Evolutionary conservation across 2,888 invertebrate species (phyloP).

Genomic region (Leuctra nigra): DNA sequence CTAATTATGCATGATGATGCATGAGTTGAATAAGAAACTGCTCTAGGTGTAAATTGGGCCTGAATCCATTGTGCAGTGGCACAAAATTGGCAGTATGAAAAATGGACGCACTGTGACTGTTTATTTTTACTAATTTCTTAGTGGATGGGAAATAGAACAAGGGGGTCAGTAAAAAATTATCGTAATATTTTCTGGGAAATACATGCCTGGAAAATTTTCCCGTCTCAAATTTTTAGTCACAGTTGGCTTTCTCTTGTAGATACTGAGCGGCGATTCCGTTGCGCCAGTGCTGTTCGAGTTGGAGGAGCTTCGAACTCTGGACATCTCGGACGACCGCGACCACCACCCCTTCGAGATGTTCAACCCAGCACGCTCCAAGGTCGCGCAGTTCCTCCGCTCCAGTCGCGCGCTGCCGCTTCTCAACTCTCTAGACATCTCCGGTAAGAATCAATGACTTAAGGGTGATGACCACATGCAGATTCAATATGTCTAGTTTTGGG

Average conservation of each 20-base stretch:
- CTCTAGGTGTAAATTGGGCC: too few species aligned
- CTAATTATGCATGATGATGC: too few species aligned
- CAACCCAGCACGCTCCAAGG: conserved; percentile 39
- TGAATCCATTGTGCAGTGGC: too few species aligned
- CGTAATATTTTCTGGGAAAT: neutral
- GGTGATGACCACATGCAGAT: too few species aligned
- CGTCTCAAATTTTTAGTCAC: neutral
- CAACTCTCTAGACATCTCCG: conserved; percentile 56
- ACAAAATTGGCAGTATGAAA: too few species aligned
- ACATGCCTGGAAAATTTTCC: neutral
- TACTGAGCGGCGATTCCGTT: conserved; percentile 37
- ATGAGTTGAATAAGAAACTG: too few species aligned
- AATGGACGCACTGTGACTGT: too few species aligned
- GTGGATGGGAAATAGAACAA: neutral
- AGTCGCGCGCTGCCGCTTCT: conserved; percentile 48
- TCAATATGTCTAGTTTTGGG: too few species aligned
- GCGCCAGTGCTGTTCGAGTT: conserved; percentile 47
- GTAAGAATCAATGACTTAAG: too few species aligned
- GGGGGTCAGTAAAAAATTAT: neutral
- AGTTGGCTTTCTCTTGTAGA: conserved; percentile 23
- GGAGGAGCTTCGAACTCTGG: conserved; percentile 46
- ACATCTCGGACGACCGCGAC: conserved; percentile 50
- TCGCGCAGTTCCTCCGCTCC: conserved; percentile 43
- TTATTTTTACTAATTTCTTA: too few species aligned
- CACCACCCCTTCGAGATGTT: conserved; percentile 43